Evolutionary conservation across 2,888 invertebrate genomes (phyloP).

Genomic region (Notodromas monacha): DNA sequence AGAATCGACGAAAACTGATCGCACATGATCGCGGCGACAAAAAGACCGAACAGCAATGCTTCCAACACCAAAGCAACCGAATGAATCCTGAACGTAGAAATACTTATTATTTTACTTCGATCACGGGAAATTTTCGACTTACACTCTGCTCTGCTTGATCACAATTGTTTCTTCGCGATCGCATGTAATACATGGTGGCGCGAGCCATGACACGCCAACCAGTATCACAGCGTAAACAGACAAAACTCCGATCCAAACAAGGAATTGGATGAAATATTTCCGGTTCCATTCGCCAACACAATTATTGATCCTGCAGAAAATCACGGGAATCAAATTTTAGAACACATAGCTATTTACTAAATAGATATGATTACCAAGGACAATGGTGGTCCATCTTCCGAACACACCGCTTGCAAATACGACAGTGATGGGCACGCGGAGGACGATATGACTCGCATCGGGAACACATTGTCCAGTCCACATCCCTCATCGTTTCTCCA

Average conservation of each 20-base stretch:
- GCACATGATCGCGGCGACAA: conserved; percentile 50
- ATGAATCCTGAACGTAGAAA: conserved; percentile 30
- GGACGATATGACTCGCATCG: conserved; percentile 48
- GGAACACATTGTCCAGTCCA: conserved; percentile 37
- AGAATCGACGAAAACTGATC: conserved; percentile 55
- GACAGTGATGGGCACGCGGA: conserved; percentile 54
- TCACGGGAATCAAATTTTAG: conserved; percentile 6
- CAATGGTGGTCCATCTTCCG: conserved; percentile 54
- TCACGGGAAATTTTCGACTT: too few species aligned
- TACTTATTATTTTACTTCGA: too few species aligned
- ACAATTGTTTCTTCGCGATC: conserved; percentile 20
- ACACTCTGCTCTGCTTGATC: conserved; percentile 38
- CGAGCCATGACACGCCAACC: conserved; percentile 34
- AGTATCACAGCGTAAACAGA: conserved; percentile 31
- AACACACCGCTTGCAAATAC: conserved; percentile 50
- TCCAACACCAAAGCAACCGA: conserved; percentile 45
- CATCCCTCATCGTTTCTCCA: conserved; percentile 9
- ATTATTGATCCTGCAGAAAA: conserved; percentile 38
- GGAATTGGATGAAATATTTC: conserved; percentile 62
- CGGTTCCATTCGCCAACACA: conserved; percentile 72
- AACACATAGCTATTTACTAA: too few species aligned
- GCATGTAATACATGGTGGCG: conserved; percentile 10
- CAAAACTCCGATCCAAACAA: conserved; percentile 36
- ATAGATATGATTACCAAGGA: conserved; percentile 24
- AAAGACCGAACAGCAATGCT: conserved; percentile 50